phyloP scores from a whole-genome alignment of 2,888 invertebrate genomes.

The Ramazzottius varieornatus region DNA sequence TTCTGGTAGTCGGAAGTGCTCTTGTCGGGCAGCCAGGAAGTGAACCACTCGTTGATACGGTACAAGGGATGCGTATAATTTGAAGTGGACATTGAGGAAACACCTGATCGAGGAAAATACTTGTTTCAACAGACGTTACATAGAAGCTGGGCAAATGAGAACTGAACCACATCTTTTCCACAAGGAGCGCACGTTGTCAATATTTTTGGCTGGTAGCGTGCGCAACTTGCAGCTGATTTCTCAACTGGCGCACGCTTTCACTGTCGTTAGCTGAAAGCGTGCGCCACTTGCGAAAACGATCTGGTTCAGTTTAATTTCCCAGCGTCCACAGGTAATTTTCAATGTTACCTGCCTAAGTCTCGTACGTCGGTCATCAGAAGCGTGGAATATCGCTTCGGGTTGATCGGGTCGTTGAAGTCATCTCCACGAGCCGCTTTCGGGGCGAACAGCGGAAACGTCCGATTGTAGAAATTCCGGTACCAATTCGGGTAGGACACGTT shows the following conservation, averaged over 20 bases:
- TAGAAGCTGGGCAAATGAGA: no score
- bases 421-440: slow-evolving; percentile 67
- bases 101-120: background rate
- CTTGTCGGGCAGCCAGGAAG: slow-evolving; percentile 62
- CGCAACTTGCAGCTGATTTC: no score
- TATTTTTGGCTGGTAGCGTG: no score
- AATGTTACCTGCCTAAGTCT: slow-evolving; percentile 49
- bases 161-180: no score
- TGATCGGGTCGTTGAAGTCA: slow-evolving; percentile 84
- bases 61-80: slow-evolving; percentile 77
- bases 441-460: slow-evolving; percentile 73
- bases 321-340: no score
- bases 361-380: slow-evolving; percentile 62
- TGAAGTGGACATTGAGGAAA: slow-evolving; percentile 16
- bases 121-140: no score
- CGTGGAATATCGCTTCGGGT: slow-evolving; percentile 74
- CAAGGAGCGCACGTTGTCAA: no score
- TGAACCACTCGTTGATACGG: slow-evolving; percentile 62
- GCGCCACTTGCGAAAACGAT: no score
- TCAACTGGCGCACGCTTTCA: no score
- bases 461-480: slow-evolving; percentile 80
- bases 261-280: no score
- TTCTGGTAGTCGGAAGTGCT: slow-evolving; percentile 59
- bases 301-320: no score
- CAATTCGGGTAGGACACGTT: slow-evolving; percentile 80